Conservation (phyloP, 2,113 vertebrate genomes). For the Chloroceryle aenea region DNA sequence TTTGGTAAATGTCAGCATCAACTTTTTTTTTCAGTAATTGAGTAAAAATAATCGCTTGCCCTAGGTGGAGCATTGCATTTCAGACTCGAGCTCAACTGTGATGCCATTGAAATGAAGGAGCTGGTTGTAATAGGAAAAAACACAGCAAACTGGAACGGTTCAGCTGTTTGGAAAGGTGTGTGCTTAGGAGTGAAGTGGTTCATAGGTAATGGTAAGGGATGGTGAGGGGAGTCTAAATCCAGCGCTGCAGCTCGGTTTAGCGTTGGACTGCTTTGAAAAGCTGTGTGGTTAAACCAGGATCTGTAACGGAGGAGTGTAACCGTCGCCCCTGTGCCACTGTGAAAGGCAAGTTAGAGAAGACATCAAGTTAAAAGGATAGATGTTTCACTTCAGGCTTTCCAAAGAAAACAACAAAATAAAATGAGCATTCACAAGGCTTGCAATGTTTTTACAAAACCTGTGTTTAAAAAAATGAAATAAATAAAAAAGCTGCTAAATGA, state of each 20-base stretch:
- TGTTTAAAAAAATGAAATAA: not conserved
- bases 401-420: constrained; percentile 41
- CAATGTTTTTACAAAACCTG: constrained; percentile 9
- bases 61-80: constrained; percentile 7
- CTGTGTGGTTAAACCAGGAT: constrained; percentile 3
- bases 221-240: not conserved
- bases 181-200: not conserved
- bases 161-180: not conserved
- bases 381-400: not conserved
- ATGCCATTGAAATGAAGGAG: constrained; percentile 4
- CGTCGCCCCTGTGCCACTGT: not conserved
- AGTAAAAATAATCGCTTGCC: constrained; percentile 54
- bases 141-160: not conserved
- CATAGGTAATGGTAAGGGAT: not conserved
- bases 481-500: not conserved
- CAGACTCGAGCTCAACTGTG: constrained; percentile 4
- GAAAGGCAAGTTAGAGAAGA: constrained; percentile 13
- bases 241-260: not conserved
- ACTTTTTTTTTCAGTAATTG: constrained; percentile 33
- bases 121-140: constrained; percentile 5
- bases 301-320: not conserved
- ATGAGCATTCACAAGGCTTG: not conserved
- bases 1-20: constrained; percentile 49
- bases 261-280: not conserved
- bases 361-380: not conserved